Percentiles rank a stretch among this genome's conserved stretches.
These are phyloP conservation scores for Prenolepis imparis DNA, from an alignment of 2,888 invertebrate genomes.

Conservation along the genomic window DNA sequence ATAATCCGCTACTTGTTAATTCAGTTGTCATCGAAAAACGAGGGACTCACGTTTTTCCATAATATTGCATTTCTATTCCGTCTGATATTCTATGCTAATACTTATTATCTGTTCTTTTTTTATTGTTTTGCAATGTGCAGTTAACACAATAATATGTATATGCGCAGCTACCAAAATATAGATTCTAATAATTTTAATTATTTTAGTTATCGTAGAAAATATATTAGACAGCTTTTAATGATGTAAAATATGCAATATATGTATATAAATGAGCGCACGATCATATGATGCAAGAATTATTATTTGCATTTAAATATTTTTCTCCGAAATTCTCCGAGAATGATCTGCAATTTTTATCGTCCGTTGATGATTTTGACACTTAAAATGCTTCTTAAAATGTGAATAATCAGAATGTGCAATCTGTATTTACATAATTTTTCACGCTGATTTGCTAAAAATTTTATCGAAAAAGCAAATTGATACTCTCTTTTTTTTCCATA, in stretches of 20 bases:
- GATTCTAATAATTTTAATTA: slow-evolving; percentile 26
- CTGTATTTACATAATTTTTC: slow-evolving; percentile 23
- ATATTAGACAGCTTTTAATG: slow-evolving; percentile 23
- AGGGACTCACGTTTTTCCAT: slow-evolving; percentile 13
- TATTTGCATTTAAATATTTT: slow-evolving; percentile 11
- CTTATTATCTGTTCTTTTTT: slow-evolving; percentile 5
- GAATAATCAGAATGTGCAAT: slow-evolving; percentile 40
- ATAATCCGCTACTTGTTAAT: slow-evolving; percentile 76
- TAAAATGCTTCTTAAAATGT: background rate
- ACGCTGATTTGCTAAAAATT: slow-evolving; percentile 18
- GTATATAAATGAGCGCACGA: background rate
- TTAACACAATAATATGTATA: background rate
- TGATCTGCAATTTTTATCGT: slow-evolving; percentile 11
- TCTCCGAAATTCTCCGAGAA: background rate
- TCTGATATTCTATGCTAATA: slow-evolving; percentile 5
- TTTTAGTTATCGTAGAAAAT: slow-evolving; percentile 43
- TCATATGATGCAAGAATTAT: slow-evolving; percentile 11
- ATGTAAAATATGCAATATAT: slow-evolving; percentile 14
- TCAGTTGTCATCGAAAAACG: slow-evolving; percentile 71
- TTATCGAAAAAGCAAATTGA: background rate
- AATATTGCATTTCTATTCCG: slow-evolving; percentile 42
- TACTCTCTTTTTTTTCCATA: background rate
- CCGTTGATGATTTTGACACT: background rate
- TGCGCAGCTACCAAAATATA: slow-evolving; percentile 42
- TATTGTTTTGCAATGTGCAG: background rate